phyloP scores from a whole-genome alignment of 2,888 invertebrate genomes.

The Campopleginae sp. region DNA sequence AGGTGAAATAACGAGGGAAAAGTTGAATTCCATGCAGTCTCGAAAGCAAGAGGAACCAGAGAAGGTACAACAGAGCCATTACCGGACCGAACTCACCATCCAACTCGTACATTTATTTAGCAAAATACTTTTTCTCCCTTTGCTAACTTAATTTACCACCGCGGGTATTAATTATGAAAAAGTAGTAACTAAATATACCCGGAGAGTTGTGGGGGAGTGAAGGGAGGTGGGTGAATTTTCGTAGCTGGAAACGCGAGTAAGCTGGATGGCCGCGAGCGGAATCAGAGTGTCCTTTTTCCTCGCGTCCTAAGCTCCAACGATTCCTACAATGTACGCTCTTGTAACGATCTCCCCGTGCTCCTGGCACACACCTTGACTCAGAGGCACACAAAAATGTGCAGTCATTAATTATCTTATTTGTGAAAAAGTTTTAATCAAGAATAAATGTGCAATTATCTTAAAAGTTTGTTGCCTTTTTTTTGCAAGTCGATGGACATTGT shows the following conservation, averaged over 20 bases:
- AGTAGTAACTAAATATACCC: conserved; percentile 81
- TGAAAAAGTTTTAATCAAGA: conserved; percentile 62
- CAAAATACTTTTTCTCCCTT: conserved; percentile 71
- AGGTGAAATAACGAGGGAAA: conserved; percentile 67
- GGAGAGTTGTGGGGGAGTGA: conserved; percentile 63
- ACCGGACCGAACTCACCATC: conserved; percentile 35
- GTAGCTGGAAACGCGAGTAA: conserved; percentile 49
- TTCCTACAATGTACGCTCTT: conserved; percentile 34
- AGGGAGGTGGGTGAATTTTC: conserved; percentile 31
- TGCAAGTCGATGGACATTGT: background rate
- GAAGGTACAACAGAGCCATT: conserved; percentile 42
- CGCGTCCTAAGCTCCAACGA: conserved; percentile 23
- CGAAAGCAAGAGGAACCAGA: conserved; percentile 47
- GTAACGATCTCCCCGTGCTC: conserved; percentile 18
- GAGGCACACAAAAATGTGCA: conserved; percentile 30
- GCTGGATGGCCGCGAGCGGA: conserved; percentile 70
- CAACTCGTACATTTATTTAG: conserved; percentile 72
- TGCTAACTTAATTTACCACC: conserved; percentile 80
- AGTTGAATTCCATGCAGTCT: conserved; percentile 47
- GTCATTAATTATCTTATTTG: conserved; percentile 80
- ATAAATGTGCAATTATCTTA: conserved; percentile 45
- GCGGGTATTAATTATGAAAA: conserved; percentile 82
- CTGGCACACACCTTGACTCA: conserved; percentile 16
- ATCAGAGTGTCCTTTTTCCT: conserved; percentile 56
- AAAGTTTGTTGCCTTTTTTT: conserved; percentile 6